Evolutionary conservation across 2,888 invertebrate genomes (phyloP).

Genomic region (Lepeophtheirus nordmannii): DNA sequence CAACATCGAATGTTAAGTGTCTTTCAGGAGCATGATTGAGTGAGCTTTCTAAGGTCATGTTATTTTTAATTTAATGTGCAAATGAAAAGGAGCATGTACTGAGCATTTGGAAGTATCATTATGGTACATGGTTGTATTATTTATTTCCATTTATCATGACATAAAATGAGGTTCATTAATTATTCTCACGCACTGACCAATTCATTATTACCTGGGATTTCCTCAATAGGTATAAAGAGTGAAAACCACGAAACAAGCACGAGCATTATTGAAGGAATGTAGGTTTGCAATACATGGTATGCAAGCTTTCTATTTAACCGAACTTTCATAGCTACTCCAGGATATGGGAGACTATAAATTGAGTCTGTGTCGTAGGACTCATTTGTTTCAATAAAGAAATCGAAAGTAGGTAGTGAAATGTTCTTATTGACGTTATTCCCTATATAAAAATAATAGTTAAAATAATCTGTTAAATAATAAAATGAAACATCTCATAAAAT

Average conservation of each 20-base stretch:
- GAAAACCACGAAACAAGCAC: conserved; percentile 18
- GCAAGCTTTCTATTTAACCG: not conserved
- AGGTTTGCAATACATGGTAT: conserved; percentile 19
- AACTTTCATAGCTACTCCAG: conserved; percentile 7
- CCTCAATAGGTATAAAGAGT: conserved; percentile 13
- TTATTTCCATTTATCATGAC: too few species aligned
- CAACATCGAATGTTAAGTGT: too few species aligned
- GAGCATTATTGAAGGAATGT: conserved; percentile 3
- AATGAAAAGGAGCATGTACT: too few species aligned
- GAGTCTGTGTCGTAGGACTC: not conserved
- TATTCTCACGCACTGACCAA: too few species aligned
- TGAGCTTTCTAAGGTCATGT: too few species aligned
- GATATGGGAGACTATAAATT: not conserved
- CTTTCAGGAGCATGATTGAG: too few species aligned
- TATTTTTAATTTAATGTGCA: too few species aligned
- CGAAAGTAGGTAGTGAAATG: not conserved
- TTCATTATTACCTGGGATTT: conserved; percentile 3
- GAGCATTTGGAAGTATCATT: too few species aligned
- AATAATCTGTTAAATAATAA: too few species aligned
- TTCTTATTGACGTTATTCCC: conserved; percentile 5
- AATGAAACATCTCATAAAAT: too few species aligned
- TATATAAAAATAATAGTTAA: not conserved
- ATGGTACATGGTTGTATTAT: too few species aligned
- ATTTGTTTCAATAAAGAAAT: not conserved
- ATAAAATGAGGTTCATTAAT: too few species aligned